Percentiles rank a stretch among this genome's conserved stretches.
phyloP scores from a whole-genome alignment of 2,888 invertebrate species.

The Rotaria magnacalcarata region DNA sequence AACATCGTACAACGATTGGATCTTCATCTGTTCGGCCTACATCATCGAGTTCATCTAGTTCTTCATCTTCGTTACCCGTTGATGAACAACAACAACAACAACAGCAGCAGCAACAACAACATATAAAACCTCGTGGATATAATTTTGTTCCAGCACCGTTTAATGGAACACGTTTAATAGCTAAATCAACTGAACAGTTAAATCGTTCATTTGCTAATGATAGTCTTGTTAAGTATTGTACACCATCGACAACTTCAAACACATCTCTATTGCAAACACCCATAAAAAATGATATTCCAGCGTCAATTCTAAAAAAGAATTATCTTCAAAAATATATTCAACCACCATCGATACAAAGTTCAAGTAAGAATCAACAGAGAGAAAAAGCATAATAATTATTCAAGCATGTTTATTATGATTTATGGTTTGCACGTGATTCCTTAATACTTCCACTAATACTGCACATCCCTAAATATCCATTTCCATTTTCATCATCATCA shows the following conservation, averaged over 20 bases:
- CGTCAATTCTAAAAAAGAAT: conserved; percentile 1
- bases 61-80: background rate
- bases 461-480: background rate
- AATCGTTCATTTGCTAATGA: conserved; percentile 32
- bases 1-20: background rate
- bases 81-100: conserved; percentile 15
- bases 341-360: background rate
- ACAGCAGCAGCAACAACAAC: background rate
- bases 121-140: background rate
- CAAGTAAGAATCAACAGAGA: background rate
- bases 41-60: background rate
- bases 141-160: conserved; percentile 33
- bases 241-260: background rate
- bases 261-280: background rate
- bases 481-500: background rate
- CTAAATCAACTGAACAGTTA: conserved; percentile 34
- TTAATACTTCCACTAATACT: too few species aligned
- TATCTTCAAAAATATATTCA: background rate
- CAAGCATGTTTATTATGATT: background rate
- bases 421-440: background rate
- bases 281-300: background rate
- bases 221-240: conserved; percentile 29
- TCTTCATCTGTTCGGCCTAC: background rate
- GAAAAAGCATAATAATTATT: background rate
- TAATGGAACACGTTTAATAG: conserved; percentile 21